Conservation (phyloP, 2,113 vertebrate species). For the Euleptes europaea region DNA sequence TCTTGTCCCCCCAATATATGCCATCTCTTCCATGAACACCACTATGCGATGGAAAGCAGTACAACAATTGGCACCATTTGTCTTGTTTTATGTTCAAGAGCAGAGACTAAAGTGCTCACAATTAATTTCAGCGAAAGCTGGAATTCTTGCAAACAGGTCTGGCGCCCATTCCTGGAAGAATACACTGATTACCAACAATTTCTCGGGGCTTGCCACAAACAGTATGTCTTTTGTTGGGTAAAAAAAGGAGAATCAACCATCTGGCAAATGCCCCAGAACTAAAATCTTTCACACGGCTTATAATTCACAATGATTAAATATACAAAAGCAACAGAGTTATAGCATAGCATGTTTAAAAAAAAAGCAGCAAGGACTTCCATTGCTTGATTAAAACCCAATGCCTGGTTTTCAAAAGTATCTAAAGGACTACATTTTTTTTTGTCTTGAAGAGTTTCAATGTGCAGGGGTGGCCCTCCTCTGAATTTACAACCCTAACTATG, state of each 20-base stretch:
- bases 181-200: conserved; percentile 77
- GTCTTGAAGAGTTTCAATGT: conserved; percentile 66
- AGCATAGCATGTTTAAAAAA: conserved; percentile 61
- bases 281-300: conserved; percentile 77
- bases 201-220: conserved; percentile 77
- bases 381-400: conserved; percentile 68
- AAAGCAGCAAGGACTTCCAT: conserved; percentile 65
- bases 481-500: conserved; percentile 65
- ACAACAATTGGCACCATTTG: conserved; percentile 70
- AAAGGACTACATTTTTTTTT: conserved; percentile 63
- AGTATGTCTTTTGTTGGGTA: conserved; percentile 75
- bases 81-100: conserved; percentile 68
- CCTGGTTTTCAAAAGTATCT: conserved; percentile 65
- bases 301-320: conserved; percentile 78
- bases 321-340: conserved; percentile 72
- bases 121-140: conserved; percentile 71
- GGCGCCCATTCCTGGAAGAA: conserved; percentile 72
- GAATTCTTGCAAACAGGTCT: conserved; percentile 71
- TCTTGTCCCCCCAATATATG: conserved; percentile 50
- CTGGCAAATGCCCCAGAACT: conserved; percentile 76
- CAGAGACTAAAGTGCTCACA: conserved; percentile 64
- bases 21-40: conserved; percentile 33
- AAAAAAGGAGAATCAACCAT: conserved; percentile 74
- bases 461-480: conserved; percentile 64
- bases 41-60: conserved; percentile 55